A percentile compares a stretch with the other conserved stretches of the same genome.
phyloP scores from a whole-genome alignment of 2,113 vertebrate genomes.

The Actenoides lindsayi region DNA sequence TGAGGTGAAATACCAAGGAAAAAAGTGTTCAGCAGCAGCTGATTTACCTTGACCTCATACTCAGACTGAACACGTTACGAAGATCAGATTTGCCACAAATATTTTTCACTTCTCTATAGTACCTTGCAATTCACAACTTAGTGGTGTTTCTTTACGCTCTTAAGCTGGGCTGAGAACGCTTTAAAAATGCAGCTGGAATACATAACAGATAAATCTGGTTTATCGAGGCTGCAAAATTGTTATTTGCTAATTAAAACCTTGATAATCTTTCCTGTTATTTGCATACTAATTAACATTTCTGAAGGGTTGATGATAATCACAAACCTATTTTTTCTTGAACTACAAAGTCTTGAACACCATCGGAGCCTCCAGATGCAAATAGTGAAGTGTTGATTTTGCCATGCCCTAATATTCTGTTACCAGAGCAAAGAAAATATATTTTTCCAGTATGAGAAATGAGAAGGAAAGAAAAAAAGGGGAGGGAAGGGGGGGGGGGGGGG shows the following conservation, averaged over 20 bases:
- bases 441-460: not conserved
- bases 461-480: not conserved
- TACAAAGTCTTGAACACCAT: not conserved
- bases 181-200: not conserved
- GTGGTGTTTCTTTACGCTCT: not conserved
- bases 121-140: not conserved
- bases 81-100: not conserved
- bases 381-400: not conserved
- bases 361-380: not conserved
- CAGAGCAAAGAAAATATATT: not conserved
- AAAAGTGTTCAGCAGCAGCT: not conserved
- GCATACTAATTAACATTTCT: constrained; percentile 25
- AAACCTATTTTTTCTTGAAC: not conserved
- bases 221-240: not conserved
- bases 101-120: not conserved
- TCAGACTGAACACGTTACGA: not conserved
- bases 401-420: not conserved
- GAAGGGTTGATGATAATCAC: constrained; percentile 22
- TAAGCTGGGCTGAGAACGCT: not conserved
- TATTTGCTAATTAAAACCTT: constrained; percentile 24
- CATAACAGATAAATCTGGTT: not conserved
- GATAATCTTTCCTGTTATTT: constrained; percentile 4
- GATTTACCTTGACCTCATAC: not conserved
- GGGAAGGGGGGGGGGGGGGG: no score
- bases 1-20: not conserved